phyloP scores from a whole-genome alignment of 2,797 vertebrate species.

The Furcifer pardalis region DNA sequence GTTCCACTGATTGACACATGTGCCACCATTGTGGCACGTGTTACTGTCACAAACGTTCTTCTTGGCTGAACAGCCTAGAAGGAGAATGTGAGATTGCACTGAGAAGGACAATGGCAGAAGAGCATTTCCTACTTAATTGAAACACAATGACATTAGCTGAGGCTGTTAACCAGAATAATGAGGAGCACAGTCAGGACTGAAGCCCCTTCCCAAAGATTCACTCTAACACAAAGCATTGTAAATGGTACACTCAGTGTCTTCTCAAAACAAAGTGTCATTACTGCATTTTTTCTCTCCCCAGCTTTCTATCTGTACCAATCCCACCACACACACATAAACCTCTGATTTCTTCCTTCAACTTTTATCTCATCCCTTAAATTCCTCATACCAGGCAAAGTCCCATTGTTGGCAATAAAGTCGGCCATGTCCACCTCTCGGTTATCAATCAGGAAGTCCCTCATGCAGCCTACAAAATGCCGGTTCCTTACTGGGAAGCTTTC shows the following conservation, averaged over 20 bases:
- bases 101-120: not conserved
- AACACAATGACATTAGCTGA: not conserved
- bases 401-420: conserved; percentile 92
- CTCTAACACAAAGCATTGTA: not conserved
- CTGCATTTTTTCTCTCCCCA: not conserved
- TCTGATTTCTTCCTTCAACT: not conserved
- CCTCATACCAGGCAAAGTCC: conserved; percentile 87
- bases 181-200: not conserved
- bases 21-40: conserved; percentile 89
- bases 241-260: not conserved
- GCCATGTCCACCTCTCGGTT: conserved; percentile 90
- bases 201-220: not conserved
- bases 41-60: conserved; percentile 87
- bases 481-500: conserved; percentile 90
- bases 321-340: not conserved
- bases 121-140: not conserved
- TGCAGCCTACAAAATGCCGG: conserved; percentile 92
- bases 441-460: conserved; percentile 89
- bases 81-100: not conserved
- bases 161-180: not conserved
- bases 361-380: not conserved
- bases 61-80: conserved; percentile 88
- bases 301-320: not conserved
- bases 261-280: not conserved
- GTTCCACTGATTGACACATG: conserved; percentile 90